phyloP scores from a whole-genome alignment of 1,140 invertebrate species.

The Trachymyrmex septentrionalis region DNA sequence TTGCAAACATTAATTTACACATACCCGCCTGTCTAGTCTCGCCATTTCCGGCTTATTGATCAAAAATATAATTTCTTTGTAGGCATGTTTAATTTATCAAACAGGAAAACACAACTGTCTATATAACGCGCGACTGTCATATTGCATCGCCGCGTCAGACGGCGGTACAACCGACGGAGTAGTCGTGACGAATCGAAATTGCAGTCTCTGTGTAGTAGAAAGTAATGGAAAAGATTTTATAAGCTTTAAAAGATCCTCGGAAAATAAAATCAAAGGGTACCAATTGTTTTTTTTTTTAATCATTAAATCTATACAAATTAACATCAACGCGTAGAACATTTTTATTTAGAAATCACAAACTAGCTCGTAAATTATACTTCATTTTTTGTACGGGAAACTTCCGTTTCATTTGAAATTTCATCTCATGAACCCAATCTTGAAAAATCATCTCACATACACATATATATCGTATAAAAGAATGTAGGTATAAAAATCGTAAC shows the following conservation, averaged over 20 bases:
- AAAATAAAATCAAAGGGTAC: neutral
- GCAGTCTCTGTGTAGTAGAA: neutral
- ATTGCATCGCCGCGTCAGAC: neutral
- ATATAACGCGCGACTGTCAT: neutral
- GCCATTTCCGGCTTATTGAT: conserved; percentile 37
- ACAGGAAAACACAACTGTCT: neutral
- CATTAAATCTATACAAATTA: conserved; percentile 6
- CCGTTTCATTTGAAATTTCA: neutral
- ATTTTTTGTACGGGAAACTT: neutral
- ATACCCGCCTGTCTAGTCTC: neutral
- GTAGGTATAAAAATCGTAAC: neutral
- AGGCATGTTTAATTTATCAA: neutral
- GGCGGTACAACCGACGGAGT: neutral
- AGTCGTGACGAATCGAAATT: conserved; percentile 21
- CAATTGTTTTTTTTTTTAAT: neutral
- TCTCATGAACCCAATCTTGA: neutral
- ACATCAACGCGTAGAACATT: neutral
- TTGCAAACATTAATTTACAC: neutral
- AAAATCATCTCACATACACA: neutral
- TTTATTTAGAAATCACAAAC: neutral
- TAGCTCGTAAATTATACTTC: neutral
- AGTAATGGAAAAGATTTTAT: conserved; percentile 28
- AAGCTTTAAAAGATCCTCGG: neutral
- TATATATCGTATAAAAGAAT: neutral
- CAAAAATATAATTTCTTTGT: conserved; percentile 23